Evolutionary conservation across 2,113 vertebrate species (phyloP).

Genomic region (Phrynosoma platyrhinos): DNA sequence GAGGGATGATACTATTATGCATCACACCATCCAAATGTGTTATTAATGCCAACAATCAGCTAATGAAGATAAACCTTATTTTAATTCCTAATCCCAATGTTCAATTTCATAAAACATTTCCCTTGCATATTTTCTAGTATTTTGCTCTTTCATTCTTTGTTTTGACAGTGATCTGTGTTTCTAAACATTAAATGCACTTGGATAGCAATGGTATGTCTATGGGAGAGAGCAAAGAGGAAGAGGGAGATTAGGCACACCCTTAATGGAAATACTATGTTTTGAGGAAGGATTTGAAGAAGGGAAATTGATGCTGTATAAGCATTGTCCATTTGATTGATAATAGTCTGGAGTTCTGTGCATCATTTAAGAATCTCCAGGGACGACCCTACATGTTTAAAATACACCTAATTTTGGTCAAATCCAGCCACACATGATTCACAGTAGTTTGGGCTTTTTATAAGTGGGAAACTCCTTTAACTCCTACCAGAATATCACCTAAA

Average conservation of each 20-base stretch:
- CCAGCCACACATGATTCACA: too few species aligned
- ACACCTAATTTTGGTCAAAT: too few species aligned
- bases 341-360: neutral
- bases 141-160: neutral
- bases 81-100: neutral
- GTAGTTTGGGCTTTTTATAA: too few species aligned
- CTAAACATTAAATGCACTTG: neutral
- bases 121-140: neutral
- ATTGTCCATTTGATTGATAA: neutral
- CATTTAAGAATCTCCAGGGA: neutral
- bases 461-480: too few species aligned
- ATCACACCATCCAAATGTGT: conserved; percentile 11
- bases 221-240: too few species aligned
- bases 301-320: neutral
- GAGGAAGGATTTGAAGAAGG: neutral
- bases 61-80: neutral
- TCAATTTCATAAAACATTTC: neutral
- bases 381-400: too few species aligned
- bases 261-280: neutral
- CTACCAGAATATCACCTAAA: too few species aligned
- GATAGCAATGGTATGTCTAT: neutral
- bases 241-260: neutral
- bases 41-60: neutral
- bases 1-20: conserved; percentile 6
- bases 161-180: neutral